Percentiles rank a stretch among this genome's conserved stretches.
These are phyloP conservation scores for Teinopalpus imperialis DNA, from an alignment of 2,888 invertebrate genomes.

Conservation along the genomic window DNA sequence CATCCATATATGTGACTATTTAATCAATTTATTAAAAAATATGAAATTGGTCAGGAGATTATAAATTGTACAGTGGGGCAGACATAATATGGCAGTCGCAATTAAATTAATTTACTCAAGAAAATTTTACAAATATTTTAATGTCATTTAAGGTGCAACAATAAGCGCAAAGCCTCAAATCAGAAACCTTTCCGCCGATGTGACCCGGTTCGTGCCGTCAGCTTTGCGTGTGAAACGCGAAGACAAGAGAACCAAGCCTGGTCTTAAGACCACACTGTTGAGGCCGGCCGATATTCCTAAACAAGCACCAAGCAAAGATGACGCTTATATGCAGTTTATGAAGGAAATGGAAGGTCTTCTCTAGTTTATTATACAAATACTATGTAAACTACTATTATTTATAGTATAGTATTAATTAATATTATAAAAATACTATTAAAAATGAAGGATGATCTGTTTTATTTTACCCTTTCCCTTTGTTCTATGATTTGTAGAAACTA, in stretches of 20 bases:
- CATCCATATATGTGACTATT: too few relatives aligned
- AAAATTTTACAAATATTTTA: too few relatives aligned
- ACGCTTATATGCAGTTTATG: slow-evolving; percentile 99
- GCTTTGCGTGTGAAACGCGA: slow-evolving; percentile 95
- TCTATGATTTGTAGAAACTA: too few relatives aligned
- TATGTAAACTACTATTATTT: background rate
- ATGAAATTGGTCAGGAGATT: too few relatives aligned
- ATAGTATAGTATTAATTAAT: background rate
- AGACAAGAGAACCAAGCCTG: slow-evolving; percentile 85
- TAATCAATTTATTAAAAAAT: too few relatives aligned
- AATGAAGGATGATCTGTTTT: too few relatives aligned
- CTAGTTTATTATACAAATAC: slow-evolving; percentile 55
- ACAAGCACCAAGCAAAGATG: slow-evolving; percentile 91
- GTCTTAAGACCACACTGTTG: slow-evolving; percentile 73
- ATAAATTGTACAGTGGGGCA: too few relatives aligned
- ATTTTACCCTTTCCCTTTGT: too few relatives aligned
- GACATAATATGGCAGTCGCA: too few relatives aligned
- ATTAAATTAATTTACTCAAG: too few relatives aligned
- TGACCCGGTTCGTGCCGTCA: slow-evolving; percentile 97
- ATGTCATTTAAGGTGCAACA: slow-evolving; percentile 83
- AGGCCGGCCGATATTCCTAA: slow-evolving; percentile 76
- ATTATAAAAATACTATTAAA: too few relatives aligned
- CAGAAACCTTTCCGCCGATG: slow-evolving; percentile 95
- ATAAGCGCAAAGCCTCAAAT: slow-evolving; percentile 99
- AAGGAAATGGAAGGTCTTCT: slow-evolving; percentile 97